Evolutionary conservation across 2,888 invertebrate genomes (phyloP), one percentile per base, ranked within the genome.

Genomic region (Nectonema munidae): DNA sequence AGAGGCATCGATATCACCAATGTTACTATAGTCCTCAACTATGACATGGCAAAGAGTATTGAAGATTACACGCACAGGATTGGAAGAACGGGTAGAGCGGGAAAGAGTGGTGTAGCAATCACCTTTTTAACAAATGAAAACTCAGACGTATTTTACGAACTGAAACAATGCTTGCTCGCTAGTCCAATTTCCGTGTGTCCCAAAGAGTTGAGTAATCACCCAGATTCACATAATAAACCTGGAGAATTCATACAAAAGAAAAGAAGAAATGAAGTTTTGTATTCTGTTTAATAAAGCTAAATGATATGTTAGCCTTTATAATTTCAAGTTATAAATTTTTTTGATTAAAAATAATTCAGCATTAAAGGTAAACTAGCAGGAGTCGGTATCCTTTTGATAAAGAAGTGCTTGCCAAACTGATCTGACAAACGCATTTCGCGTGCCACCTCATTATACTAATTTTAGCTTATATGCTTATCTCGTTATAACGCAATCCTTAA

Each of bases 1-100:
- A 72, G 95, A 65, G 95, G 95, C 75, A 95, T 99, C 46, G 95
- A 99, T 53, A 89, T 99, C 53, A 89, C 95, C 54, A 89, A 99
- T 55, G 95, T 99, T 2, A 81, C 86, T 4, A 65, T 95, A 58
- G 95, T 99, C 44, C 77, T 99, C 48, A 99, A 99, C 56, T 99
- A 99, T 50, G 95, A 99, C 53, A 99, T 99, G 95, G 86, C 95
- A 1, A 95, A 95, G 57, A 68, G 71, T 14, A 89, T 99, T 49
- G 95, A 99, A 64, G 55, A 59, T 47, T 61, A 62, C 50, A 61
- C 59, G 13, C 61, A 61, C 69, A 72, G 95, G 63, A 89, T 95
- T 51, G 95, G 89, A 54, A 69, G 89, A 62, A 95, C 86, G 0
- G 95, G 89, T 49, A 75, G 95, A 60, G 95, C 89, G 1, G 95